Conservation (phyloP, 2,113 vertebrate genomes). For the Scomber colias region DNA sequence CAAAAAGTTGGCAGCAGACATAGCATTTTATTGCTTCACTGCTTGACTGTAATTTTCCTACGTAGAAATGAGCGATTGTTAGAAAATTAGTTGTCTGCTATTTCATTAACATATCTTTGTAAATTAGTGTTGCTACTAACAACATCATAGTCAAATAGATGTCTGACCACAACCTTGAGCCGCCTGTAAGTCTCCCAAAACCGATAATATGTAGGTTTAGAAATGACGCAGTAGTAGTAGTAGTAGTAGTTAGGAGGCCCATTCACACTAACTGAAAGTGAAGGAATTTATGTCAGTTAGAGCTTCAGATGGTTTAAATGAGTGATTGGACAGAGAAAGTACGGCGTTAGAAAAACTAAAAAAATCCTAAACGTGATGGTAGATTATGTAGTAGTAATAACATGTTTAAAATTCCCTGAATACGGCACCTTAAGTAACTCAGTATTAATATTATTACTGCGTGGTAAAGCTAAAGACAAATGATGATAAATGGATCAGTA, state of each 20-base stretch:
- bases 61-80: neutral
- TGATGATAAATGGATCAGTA: neutral
- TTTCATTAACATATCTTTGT: neutral
- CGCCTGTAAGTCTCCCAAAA: neutral
- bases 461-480: neutral
- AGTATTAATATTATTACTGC: neutral
- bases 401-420: neutral
- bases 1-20: neutral
- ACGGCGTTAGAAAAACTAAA: neutral
- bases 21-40: slow-evolving; percentile 1
- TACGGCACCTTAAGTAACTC: too few species aligned
- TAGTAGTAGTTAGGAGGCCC: neutral
- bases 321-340: neutral
- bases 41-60: neutral
- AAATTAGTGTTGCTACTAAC: slow-evolving; percentile 4
- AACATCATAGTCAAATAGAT: neutral
- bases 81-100: neutral
- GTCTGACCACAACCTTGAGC: neutral
- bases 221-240: neutral
- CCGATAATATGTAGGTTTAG: neutral
- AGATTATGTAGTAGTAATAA: neutral
- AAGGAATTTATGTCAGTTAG: neutral
- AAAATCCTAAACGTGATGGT: neutral
- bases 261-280: neutral
- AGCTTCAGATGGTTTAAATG: neutral